phyloP scores from a whole-genome alignment of 64 coral and sea anemone species.

The Dendronephthya gigantea region DNA sequence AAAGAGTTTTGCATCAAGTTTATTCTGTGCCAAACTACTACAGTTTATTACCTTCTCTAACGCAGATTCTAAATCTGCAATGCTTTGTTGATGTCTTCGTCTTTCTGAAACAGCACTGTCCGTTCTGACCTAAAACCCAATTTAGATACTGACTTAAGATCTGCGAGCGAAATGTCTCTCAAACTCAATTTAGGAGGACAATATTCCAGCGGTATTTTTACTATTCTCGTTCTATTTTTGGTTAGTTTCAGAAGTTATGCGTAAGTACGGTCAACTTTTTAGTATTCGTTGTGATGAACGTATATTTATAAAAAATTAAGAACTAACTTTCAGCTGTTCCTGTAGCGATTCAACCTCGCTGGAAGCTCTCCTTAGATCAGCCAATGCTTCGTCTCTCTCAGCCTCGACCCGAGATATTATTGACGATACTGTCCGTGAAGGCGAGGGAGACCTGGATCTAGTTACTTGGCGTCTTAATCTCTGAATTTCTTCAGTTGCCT shows the following conservation, averaged over 20 bases:
- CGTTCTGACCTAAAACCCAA: constrained; percentile 30
- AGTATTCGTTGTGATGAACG: too few species aligned
- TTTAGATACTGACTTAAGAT: not conserved
- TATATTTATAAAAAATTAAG: too few species aligned
- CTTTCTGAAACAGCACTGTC: constrained; percentile 70
- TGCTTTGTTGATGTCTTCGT: constrained; percentile 79
- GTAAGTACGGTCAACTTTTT: too few species aligned
- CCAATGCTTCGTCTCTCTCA: constrained; percentile 72
- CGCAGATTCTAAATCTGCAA: constrained; percentile 54
- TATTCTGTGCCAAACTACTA: not conserved
- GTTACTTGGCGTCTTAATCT: constrained; percentile 66
- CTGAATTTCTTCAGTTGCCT: constrained; percentile 90
- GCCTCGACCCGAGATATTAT: constrained; percentile 71
- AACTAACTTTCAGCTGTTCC: constrained; percentile 75
- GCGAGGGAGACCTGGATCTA: constrained; percentile 70
- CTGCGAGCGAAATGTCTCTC: too few species aligned
- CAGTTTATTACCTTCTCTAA: constrained; percentile 80
- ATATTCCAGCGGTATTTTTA: too few species aligned
- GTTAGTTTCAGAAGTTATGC: too few species aligned
- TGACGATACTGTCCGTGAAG: constrained; percentile 69
- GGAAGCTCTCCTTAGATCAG: constrained; percentile 52
- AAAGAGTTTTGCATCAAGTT: too few species aligned
- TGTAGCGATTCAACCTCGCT: constrained; percentile 64
- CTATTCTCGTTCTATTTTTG: too few species aligned
- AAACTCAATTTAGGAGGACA: too few species aligned